Percentiles rank a stretch among this genome's conserved stretches.
These are phyloP conservation scores for Alethe diademata DNA, from an alignment of 2,113 vertebrate genomes.

Conservation along the genomic window DNA sequence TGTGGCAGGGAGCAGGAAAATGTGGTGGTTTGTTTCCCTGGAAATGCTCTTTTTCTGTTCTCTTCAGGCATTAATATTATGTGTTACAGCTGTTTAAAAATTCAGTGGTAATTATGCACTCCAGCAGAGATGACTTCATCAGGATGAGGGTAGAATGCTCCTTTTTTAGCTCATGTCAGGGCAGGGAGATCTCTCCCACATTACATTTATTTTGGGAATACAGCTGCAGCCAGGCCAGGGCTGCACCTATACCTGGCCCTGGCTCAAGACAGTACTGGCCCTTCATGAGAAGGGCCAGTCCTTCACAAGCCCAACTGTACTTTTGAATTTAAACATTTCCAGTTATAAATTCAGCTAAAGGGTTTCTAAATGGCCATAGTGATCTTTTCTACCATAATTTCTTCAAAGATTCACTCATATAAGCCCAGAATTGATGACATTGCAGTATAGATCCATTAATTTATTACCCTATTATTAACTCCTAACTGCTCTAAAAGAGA, in stretches of 20 bases:
- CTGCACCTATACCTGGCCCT: background rate
- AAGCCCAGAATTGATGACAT: background rate
- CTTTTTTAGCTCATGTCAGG: background rate
- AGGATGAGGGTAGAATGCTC: background rate
- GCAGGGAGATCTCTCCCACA: background rate
- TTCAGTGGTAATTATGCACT: slow-evolving; percentile 34
- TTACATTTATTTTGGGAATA: background rate
- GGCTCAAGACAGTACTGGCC: background rate
- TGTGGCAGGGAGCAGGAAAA: background rate
- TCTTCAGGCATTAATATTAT: slow-evolving; percentile 29
- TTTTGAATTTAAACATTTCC: background rate
- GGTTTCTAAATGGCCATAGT: background rate
- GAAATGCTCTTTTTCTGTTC: slow-evolving; percentile 35
- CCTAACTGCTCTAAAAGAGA: background rate
- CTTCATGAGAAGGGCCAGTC: background rate
- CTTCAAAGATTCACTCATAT: background rate
- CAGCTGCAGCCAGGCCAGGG: background rate
- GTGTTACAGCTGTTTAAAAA: slow-evolving; percentile 46
- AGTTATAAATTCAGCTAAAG: background rate
- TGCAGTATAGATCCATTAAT: background rate
- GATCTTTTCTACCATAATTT: background rate
- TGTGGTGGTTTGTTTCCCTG: background rate
- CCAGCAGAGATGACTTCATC: background rate
- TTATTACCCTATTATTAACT: background rate
- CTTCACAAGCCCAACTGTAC: background rate